Evolutionary conservation across 2,113 vertebrate species (phyloP).

Genomic region (Gasterosteus nipponicus): DNA sequence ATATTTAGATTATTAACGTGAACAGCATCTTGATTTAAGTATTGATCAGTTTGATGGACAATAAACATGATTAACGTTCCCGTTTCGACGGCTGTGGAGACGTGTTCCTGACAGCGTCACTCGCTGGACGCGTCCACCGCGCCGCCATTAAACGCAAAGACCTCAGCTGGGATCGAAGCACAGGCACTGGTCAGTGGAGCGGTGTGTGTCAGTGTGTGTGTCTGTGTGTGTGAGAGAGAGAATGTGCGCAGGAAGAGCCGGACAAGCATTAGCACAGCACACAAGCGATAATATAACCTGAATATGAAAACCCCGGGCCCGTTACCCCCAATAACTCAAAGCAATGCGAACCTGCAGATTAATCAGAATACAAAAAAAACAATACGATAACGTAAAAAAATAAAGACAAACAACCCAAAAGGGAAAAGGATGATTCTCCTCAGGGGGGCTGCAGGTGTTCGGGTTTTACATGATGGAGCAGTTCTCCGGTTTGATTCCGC

Average conservation of each 20-base stretch:
- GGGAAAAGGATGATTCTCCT: conserved; percentile 35
- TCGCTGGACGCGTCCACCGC: conserved; percentile 78
- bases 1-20: conserved; percentile 27
- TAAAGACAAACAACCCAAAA: conserved; percentile 38
- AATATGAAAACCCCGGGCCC: conserved; percentile 47
- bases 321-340: conserved; percentile 39
- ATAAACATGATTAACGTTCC: conserved; percentile 18
- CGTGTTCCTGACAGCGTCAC: conserved; percentile 46
- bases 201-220: background rate
- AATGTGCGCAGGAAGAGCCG: conserved; percentile 24
- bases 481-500: conserved; percentile 72
- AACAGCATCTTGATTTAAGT: conserved; percentile 28
- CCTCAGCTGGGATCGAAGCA: conserved; percentile 42
- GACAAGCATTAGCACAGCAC: conserved; percentile 50
- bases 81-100: conserved; percentile 2
- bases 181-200: conserved; percentile 58
- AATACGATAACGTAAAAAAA: conserved; percentile 44
- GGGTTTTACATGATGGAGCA: conserved; percentile 81
- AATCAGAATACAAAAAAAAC: conserved; percentile 65
- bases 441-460: conserved; percentile 16
- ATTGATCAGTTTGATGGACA: conserved; percentile 3
- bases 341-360: conserved; percentile 67
- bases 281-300: conserved; percentile 64
- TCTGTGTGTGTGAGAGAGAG: background rate
- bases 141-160: conserved; percentile 59